Percentiles rank a stretch among this genome's conserved stretches.
phyloP scores from a whole-genome alignment of 2,888 invertebrate genomes.

The Drosophila fulvimacula region DNA sequence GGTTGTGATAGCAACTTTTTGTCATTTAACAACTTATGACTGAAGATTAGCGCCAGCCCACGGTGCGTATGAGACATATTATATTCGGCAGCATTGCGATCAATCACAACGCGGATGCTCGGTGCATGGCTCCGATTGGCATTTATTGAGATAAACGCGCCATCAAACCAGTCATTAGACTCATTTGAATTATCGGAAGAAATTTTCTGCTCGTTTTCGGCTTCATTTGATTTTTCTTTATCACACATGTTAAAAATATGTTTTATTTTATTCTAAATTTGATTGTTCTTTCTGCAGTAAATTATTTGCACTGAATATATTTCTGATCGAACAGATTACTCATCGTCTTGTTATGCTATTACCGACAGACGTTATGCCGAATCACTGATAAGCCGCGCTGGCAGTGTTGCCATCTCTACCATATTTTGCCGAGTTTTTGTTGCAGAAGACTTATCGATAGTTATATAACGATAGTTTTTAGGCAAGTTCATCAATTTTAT shows the following conservation, averaged over 20 bases:
- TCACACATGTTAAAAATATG: not conserved
- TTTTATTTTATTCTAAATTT: not conserved
- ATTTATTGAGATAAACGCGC: not conserved
- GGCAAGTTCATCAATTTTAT: not conserved
- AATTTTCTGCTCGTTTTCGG: not conserved
- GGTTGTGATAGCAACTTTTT: slow-evolving; percentile 89
- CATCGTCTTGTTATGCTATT: not conserved
- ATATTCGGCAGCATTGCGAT: slow-evolving; percentile 86
- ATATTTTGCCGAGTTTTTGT: not conserved
- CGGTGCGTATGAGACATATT: slow-evolving; percentile 93
- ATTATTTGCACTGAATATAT: not conserved
- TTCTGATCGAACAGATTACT: not conserved
- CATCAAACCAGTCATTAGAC: not conserved
- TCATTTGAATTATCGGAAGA: not conserved
- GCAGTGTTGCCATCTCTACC: not conserved
- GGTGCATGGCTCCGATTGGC: accelerated
- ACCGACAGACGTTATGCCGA: not conserved
- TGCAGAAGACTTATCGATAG: slow-evolving; percentile 3
- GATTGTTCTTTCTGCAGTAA: not conserved
- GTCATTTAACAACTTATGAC: slow-evolving; percentile 92
- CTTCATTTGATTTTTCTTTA: not conserved
- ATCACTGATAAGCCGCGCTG: not conserved
- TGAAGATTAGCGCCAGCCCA: slow-evolving; percentile 94
- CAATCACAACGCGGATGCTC: not conserved
- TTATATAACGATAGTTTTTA: not conserved